Evolutionary conservation across 2,888 invertebrate genomes (phyloP), one percentile per base, ranked within the genome.

Genomic region (Lasioglossum zephyrum): DNA sequence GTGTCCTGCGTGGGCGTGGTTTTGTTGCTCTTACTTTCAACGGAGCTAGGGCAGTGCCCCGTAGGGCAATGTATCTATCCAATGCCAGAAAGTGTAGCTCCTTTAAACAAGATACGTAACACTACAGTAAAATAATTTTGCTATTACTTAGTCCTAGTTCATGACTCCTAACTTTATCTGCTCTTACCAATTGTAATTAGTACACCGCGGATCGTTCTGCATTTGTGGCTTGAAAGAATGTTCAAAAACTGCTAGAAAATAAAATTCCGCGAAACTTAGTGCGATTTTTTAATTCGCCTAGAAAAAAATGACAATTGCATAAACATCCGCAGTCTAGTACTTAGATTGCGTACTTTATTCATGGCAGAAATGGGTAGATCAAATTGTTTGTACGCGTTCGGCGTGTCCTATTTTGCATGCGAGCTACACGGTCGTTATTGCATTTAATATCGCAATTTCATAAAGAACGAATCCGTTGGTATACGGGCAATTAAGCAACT

Each of bases 1-100:
- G 63, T 63, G 63, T 63, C 63, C 63, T 36, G 63, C 63, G 63
- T 63, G 36, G 63, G 63, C 63, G 31, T 63, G 63, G 63, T 63
- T 63, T 63, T 63, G 63, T 63, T 63, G 63, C 63, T 63, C 63
- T 63, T 36, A 63, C 63, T 63, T 63, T 63, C 63, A 36, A 63
- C 16, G 63, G 63, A 36, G 63, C 31, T 63, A 63, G 63, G n/a
- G 31, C 63, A 31, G 31, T 63, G 63, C 63, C 63, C 31, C 31
- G 36, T 63, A 63, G 31, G 63, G 31, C 36, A 31, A 63, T 13
- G 31, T 63, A 63, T 36, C 18, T 63, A 18, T 63, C 31, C 31
- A 36, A 63, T 18, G 36, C 31, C 16, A 16, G 63, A 31, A 63
- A 36, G 31, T 3, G 31, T 31, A 63, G 6, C 63, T 63, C 31